phyloP scores from a whole-genome alignment of 2,888 invertebrate genomes.

The Julus scanicus region DNA sequence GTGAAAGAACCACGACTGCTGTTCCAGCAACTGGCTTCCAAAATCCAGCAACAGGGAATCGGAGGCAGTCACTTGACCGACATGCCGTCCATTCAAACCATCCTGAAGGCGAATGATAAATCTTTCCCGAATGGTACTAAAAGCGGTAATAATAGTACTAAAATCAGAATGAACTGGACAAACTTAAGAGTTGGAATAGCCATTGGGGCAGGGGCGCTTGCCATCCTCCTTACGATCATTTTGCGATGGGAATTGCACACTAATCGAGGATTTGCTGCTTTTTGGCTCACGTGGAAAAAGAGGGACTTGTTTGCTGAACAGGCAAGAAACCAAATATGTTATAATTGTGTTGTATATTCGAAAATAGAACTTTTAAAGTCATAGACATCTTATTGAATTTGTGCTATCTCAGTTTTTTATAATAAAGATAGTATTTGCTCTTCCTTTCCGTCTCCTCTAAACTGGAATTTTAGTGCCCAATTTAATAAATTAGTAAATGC shows the following conservation, averaged over 20 bases:
- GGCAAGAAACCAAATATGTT: constrained; percentile 6
- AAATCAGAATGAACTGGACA: background rate
- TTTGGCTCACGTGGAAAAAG: constrained; percentile 52
- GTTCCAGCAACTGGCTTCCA: background rate
- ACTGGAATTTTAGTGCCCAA: no score
- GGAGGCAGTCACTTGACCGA: background rate
- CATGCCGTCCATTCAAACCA: background rate
- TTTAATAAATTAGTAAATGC: no score
- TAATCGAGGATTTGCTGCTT: constrained; percentile 49
- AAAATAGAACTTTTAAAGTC: no score
- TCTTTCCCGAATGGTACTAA: background rate
- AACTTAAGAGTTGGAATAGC: background rate
- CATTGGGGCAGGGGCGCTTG: background rate
- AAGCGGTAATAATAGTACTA: background rate
- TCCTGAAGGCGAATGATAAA: background rate
- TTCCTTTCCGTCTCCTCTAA: no score
- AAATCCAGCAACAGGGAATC: background rate
- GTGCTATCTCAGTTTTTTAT: no score
- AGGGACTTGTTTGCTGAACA: constrained; percentile 52
- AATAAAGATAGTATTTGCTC: no score
- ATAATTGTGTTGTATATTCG: no score
- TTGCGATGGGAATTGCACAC: constrained; percentile 50
- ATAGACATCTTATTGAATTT: no score
- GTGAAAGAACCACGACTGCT: background rate
- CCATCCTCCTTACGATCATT: background rate